Conservation (phyloP, 1,140 invertebrate genomes). For the Sipha flava region DNA sequence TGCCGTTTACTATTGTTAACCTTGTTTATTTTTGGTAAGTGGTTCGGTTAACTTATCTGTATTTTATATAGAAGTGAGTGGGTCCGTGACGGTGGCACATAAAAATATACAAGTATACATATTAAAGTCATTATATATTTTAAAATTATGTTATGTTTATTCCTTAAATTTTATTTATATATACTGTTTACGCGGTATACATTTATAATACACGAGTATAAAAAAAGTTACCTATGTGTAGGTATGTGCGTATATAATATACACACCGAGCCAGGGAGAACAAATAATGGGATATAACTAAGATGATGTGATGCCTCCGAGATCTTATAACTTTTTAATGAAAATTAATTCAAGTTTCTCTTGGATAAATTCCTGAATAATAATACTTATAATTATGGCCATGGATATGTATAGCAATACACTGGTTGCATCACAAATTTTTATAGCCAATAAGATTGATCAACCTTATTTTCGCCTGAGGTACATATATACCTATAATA, state of each 20-base stretch:
- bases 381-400: neutral
- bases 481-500: neutral
- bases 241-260: neutral
- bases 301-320: neutral
- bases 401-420: neutral
- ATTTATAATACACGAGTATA: neutral
- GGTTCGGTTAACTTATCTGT: too few relatives aligned
- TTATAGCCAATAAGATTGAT: neutral
- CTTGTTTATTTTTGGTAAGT: too few relatives aligned
- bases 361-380: constrained; percentile 1
- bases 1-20: too few relatives aligned
- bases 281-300: neutral
- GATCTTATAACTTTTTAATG: neutral
- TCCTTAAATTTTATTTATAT: too few relatives aligned
- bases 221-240: neutral
- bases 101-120: too few relatives aligned
- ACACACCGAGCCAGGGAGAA: neutral
- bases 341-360: neutral
- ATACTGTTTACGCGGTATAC: too few relatives aligned
- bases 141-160: too few relatives aligned
- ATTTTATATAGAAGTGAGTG: too few relatives aligned
- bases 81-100: too few relatives aligned
- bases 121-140: too few relatives aligned
- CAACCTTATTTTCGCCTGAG: neutral
- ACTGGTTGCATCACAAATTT: neutral